Evolutionary conservation across 2,797 vertebrate species (phyloP).

Genomic region (Schizopygopsis malacanthus): DNA sequence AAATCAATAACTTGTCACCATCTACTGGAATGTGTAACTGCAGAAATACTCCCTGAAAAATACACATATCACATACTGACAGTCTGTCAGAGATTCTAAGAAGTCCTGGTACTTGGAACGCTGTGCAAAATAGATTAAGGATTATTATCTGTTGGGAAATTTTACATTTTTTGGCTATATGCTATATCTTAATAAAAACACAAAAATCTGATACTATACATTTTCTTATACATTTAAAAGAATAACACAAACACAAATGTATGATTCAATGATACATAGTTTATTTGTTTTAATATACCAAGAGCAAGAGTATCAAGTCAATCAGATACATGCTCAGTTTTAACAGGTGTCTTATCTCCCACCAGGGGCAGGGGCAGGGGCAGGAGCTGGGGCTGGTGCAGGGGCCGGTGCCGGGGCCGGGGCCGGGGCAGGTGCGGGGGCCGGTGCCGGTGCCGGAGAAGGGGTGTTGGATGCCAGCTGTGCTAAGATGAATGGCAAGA

Average conservation of each 20-base stretch:
- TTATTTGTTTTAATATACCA: constrained; percentile 13
- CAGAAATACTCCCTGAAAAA: neutral
- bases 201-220: neutral
- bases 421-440: neutral
- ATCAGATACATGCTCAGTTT: neutral
- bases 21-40: neutral
- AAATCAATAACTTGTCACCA: neutral
- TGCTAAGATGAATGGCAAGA: constrained; percentile 46
- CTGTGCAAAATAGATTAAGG: neutral
- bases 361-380: neutral
- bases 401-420: rapidly evolving
- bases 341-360: constrained; percentile 5
- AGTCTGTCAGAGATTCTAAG: neutral
- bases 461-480: neutral
- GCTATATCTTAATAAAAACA: neutral
- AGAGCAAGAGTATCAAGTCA: neutral
- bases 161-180: neutral
- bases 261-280: neutral
- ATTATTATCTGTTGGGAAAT: neutral
- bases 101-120: neutral
- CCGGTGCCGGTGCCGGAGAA: rapidly evolving
- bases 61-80: neutral
- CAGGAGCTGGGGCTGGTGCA: rapidly evolving
- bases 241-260: constrained; percentile 4
- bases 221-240: neutral